Base-by-base conservation (phyloP, 2,888 invertebrate species). In the Yponomeuta malinellus region DNA sequence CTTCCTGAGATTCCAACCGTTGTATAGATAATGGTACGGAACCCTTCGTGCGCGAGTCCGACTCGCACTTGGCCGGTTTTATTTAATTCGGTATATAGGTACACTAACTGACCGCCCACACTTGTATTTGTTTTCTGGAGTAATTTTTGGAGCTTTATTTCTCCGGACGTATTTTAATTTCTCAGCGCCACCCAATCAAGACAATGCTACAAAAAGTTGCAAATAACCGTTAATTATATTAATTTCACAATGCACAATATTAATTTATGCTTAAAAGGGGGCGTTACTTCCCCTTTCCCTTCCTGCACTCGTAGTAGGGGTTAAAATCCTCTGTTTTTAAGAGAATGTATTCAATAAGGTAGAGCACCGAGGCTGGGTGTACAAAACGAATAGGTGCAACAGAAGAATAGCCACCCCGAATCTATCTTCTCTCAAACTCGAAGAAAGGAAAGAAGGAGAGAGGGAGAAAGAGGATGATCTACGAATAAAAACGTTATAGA, bases 181-280 rank as follows among this genome's bases (percentile, higher is more conserved):
- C 65, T 65, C 65, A 29, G 33, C 33, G 33, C 65, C 65, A 65
- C 65, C 12, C 12, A 65, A 43, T n/a, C 12, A 37, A 64, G n/a
- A 64, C 29, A 31, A 64, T 64, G 29, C 29, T 2, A 29, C 29
- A n/a, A 37, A 67, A 67, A 43, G 43, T n/a, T n/a, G 10, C 10
- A 67, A 67, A 33, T 33, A 71, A 69, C 23, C 71, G 63, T 33
- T 88, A 87, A 88, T 89, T 88, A 88, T 82, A 84, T 83, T 83
- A 86, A 88, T 87, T 84, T 80, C 73, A 76, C 78, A 78, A 59
- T 78, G 78, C 81, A 77, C 82, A 83, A 84, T 84, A 87, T 87
- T 89, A 89, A 89, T 89, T 88, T 87, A 81, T 83, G 78, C 81
- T 43, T 68, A 43, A 77, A 78, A 77, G 73, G 77, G 74, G 77